Base-by-base conservation (phyloP, 92 coral and sea anemone species). In the Epizoanthus rinbou region DNA sequence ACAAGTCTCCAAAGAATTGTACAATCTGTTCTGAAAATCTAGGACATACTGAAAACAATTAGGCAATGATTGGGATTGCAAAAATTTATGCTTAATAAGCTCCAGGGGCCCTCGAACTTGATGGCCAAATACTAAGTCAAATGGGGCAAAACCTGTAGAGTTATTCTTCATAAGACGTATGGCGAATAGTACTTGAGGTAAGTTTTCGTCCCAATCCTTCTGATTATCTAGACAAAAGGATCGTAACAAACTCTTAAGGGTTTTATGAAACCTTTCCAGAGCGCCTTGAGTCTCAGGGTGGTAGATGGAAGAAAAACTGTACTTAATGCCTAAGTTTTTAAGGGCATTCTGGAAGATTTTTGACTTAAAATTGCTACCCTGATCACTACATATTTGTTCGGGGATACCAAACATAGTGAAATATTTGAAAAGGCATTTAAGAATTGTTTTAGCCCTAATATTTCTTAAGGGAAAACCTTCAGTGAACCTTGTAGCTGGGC, bases 141-240 rank as follows among this genome's bases (percentile, higher is more conserved):
- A 63, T 63, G 68, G 68, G 68, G 68, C 68, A 63, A 63, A 63
- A 63, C 68, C 68, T 63, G 68, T 63, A 63, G 68, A 63, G 25
- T 63, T 63, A 63, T 63, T 63, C 25, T 63, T 63, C 68, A 63
- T 63, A 6, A 63, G 25, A 5, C 68, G 11, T 18, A 18, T 63
- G 25, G 68, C 68, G 68, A 63, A 63, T 18, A 63, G 11, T 63
- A 18, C 68, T 63, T 5, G 68, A 18, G 68, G 68, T 63, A 63
- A 63, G 68, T 63, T 63, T 63, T 63, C 25, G 68, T 63, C 68
- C 68, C 68, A 63, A 5, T 63, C 25, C 25, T 63, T 63, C 25
- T 18, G 25, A 63, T 63, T 63, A 5, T 63, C 68, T 5, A 63
- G 11, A 18, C 68, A 63, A 63, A 63, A 63, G 68, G 68, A 5